Conservation (phyloP, 2,113 vertebrate genomes). For the Apteryx owenii region DNA sequence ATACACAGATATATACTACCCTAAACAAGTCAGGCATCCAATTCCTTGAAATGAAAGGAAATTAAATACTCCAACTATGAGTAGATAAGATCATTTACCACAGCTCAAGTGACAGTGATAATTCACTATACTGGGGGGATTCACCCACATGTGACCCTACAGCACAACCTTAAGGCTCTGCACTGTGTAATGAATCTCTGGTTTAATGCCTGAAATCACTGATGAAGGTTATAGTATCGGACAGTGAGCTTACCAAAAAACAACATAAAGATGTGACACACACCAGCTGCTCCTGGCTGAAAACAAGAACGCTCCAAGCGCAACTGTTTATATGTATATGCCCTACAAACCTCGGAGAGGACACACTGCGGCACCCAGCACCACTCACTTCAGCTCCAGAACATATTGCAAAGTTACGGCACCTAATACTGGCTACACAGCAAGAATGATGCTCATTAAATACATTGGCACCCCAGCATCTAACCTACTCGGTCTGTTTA, state of each 20-base stretch:
- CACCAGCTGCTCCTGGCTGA: background rate
- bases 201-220: background rate
- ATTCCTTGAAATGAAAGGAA: background rate
- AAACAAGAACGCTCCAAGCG: background rate
- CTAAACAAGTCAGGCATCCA: background rate
- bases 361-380: background rate
- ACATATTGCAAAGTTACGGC: background rate
- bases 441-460: background rate
- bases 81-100: background rate
- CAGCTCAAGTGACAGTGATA: background rate
- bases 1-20: background rate
- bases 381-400: background rate
- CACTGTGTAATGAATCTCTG: background rate
- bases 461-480: background rate
- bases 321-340: background rate
- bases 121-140: background rate
- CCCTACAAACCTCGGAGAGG: background rate
- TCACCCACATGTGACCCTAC: background rate
- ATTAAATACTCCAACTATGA: background rate
- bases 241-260: background rate
- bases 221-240: background rate
- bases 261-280: background rate
- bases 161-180: background rate
- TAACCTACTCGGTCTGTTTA: background rate
- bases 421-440: background rate